A percentile compares a stretch with the other conserved stretches of the same genome.
These are phyloP conservation scores for Fragum sueziense DNA, from an alignment of 2,888 invertebrate genomes.

Conservation along the genomic window DNA sequence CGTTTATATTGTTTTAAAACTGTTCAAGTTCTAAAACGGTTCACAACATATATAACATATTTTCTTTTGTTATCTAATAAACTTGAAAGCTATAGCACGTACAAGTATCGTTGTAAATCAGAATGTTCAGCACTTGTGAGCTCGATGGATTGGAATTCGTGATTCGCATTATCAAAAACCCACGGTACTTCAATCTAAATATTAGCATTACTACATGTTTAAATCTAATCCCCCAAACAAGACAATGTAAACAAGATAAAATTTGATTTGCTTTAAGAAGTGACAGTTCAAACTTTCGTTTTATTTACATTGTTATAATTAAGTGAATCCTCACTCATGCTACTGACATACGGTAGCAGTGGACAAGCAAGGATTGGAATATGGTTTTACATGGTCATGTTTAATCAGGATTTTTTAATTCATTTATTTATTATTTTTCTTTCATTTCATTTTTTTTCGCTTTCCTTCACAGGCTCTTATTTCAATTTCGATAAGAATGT, in stretches of 20 bases:
- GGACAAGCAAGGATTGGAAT: neutral
- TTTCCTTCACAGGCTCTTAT: too few relatives aligned
- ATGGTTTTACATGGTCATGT: neutral
- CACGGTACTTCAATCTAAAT: neutral
- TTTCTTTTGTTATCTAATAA: too few relatives aligned
- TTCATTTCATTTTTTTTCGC: neutral
- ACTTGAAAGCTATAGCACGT: too few relatives aligned
- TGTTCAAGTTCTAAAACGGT: too few relatives aligned
- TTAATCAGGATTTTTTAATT: neutral
- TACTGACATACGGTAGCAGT: neutral
- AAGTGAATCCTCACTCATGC: neutral
- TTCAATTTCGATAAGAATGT: too few relatives aligned
- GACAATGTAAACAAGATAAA: conserved; percentile 39
- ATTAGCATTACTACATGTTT: conserved; percentile 8
- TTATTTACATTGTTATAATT: conserved; percentile 29
- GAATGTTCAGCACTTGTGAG: too few relatives aligned
- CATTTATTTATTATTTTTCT: neutral
- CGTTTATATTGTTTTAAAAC: too few relatives aligned
- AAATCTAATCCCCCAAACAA: conserved; percentile 32
- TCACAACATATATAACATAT: too few relatives aligned
- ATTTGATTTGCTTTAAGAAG: conserved; percentile 38
- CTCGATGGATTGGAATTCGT: neutral
- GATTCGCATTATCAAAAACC: neutral
- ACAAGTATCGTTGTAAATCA: too few relatives aligned
- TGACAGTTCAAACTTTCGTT: conserved; percentile 37